Evolutionary conservation across 2,113 vertebrate genomes (phyloP), one percentile per base, ranked within the genome.

Genomic region (Lophochroa leadbeateri): DNA sequence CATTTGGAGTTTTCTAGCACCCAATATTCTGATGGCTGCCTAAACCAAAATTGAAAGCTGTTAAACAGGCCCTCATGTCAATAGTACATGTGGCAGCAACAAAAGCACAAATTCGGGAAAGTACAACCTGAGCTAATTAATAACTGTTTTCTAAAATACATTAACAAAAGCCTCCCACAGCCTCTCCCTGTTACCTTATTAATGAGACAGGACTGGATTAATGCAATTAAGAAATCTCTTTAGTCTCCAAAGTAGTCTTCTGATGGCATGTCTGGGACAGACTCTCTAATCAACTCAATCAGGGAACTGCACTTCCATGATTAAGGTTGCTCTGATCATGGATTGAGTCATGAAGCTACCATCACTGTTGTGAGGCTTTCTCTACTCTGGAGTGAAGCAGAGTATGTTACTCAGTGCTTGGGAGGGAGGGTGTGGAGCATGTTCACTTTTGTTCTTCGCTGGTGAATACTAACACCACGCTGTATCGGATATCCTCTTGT

Each of bases 321-420:
- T 19, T 13, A 11, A 52, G 41, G 16, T 35, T 82, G 37, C 50
- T 87, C 57, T 55, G 44, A 14, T 33, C 13, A 3, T 19, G 49
- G 53, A 7, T 20, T 33, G 65, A 57, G 35, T 44, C 33, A 7
- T 21, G 19, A 39, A 89, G 11, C n/a, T 21, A 6, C 60, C 49
- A 21, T n/a, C 5, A 0, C 15, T 46, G 27, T 46, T 17, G 1
- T 4, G 0, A 13, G 58, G 39, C 21, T 69, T 47, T 86, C 44
- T 63, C 37, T 85, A 1, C 64, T 80, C 53, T 28, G 57, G 37
- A 19, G 39, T 15, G n/a, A 20, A 41, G 2, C 9, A 31, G 21
- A 20, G 39, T 20, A 0, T 14, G 4, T 68, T 53, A 23, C 57
- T 33, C 33, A 33, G 37, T 8, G 1, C 13, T 17, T 18, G 52